A percentile compares a stretch with the other conserved stretches of the same genome.
Evolutionary conservation across 2,888 invertebrate genomes (phyloP).

Genomic region (Cryptocephalus primarius): DNA sequence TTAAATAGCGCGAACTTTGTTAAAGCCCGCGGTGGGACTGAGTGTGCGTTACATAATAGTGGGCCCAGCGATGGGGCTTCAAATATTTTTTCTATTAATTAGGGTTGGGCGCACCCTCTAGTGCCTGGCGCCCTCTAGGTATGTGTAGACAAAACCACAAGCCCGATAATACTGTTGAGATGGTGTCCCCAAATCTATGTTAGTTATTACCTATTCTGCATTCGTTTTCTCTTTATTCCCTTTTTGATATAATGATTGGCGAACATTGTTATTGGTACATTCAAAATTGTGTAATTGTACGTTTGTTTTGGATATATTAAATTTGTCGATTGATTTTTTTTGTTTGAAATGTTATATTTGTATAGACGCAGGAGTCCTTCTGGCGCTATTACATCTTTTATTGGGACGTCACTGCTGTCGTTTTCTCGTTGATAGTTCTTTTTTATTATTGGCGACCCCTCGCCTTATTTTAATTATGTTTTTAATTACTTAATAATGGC

Average conservation of each 20-base stretch:
- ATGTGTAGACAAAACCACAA: constrained; percentile 17
- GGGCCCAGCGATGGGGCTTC: constrained; percentile 30
- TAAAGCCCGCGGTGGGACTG: constrained; percentile 31
- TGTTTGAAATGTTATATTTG: constrained; percentile 17
- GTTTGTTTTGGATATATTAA: constrained; percentile 22
- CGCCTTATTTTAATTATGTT: constrained; percentile 25
- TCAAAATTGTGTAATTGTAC: constrained; percentile 32
- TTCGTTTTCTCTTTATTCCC: constrained; percentile 26
- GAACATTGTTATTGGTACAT: constrained; percentile 31
- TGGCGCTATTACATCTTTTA: constrained; percentile 28
- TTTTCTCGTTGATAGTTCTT: constrained; percentile 20
- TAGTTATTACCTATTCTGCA: constrained; percentile 28
- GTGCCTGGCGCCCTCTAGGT: constrained; percentile 23
- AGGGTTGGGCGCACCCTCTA: constrained; percentile 23
- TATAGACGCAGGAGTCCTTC: constrained; percentile 10
- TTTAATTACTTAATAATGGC: constrained; percentile 29
- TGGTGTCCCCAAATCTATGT: constrained; percentile 30
- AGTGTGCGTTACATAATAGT: constrained; percentile 23
- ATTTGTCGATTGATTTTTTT: constrained; percentile 30
- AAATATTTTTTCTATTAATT: not conserved
- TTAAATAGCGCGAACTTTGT: constrained; percentile 1
- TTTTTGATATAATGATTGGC: constrained; percentile 10
- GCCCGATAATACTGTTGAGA: constrained; percentile 8
- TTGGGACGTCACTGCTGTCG: constrained; percentile 26
- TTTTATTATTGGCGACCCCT: constrained; percentile 9